Evolutionary conservation across 1,140 invertebrate species (phyloP).

Genomic region (Drosophila sp.): DNA sequence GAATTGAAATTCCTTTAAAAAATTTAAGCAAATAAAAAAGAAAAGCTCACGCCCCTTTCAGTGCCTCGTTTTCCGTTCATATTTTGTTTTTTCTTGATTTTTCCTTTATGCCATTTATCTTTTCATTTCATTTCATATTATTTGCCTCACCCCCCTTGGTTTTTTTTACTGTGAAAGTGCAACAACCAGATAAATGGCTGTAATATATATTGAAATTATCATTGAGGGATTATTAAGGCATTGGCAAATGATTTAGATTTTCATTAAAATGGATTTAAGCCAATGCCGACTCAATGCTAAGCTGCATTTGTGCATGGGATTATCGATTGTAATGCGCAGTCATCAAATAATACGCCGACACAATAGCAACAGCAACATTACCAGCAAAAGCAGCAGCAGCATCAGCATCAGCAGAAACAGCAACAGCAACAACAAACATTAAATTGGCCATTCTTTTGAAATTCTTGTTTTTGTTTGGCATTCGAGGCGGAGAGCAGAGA

Average conservation of each 20-base stretch:
- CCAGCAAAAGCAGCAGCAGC: conserved; percentile 26
- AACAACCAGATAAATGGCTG: conserved; percentile 30
- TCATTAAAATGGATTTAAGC: conserved; percentile 80
- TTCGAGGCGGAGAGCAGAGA: not conserved
- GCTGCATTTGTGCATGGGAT: conserved; percentile 77
- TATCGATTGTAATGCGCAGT: conserved; percentile 80
- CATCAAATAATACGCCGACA: conserved; percentile 70
- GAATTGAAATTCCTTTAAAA: conserved; percentile 23
- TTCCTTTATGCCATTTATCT: not conserved
- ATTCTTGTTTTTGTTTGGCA: not conserved
- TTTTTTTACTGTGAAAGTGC: conserved; percentile 41
- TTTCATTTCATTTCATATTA: conserved; percentile 2
- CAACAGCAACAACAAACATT: conserved; percentile 52
- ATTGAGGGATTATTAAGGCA: conserved; percentile 6
- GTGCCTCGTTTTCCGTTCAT: conserved; percentile 10
- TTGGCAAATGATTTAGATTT: conserved; percentile 8
- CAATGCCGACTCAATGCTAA: conserved; percentile 64
- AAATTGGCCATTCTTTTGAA: conserved; percentile 42
- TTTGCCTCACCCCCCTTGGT: not conserved
- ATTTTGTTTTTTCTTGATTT: conserved; percentile 11
- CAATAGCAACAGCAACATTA: conserved; percentile 47
- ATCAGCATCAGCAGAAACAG: conserved; percentile 33
- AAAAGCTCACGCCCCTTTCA: conserved; percentile 53
- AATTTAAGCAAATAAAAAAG: conserved; percentile 34
- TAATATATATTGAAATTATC: conserved; percentile 8